Evolutionary conservation across 2,888 invertebrate genomes (phyloP), one percentile per base, ranked within the genome.

Genomic region (Drosophila nr. perissopoda): DNA sequence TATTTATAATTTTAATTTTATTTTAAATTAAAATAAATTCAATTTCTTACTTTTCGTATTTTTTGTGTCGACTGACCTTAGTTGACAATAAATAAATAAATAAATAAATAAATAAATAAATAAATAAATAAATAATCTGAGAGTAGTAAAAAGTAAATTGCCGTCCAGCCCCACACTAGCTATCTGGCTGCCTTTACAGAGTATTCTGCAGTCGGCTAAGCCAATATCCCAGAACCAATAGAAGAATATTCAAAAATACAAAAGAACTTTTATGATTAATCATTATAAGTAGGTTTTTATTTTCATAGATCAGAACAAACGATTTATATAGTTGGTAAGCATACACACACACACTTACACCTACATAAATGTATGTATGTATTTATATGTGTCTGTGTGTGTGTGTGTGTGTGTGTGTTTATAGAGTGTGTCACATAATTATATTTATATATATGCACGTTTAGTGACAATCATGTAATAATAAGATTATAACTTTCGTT

Each of bases 291-390:
- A 64, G 42, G 5, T 36, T 74, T 85, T 84, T 85, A 85, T 88
- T 84, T 88, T 68, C 70, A 85, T 87, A 70, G 76, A 78, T 87
- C 76, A 78, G 74, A 82, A 84, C 81, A 84, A 84, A 84, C 82
- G 71, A 73, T 72, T 76, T 60, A 59, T 62, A 48, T 65, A 73
- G 59, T 70, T 76, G 58, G 40, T 64, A 53, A 49, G 33, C 49
- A 56, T 49, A 18, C 66, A 31, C 49, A 52, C 49, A 52, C 70
- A 48, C 38, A 40, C 8, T 29, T 5, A 52, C 11, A 31, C 8
- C 29, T 31, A 18, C n/a, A 13, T 11, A 42, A 31, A 60, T 36
- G 4, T 27, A 57, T 16, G 29, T n/a, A 18, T 31, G 21, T 40
- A 7, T 0, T 13, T n/a, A 51, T 51, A 31, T 31, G 0, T 21